Conservation (phyloP, 2,888 invertebrate species). For the Orthosia incerta region DNA sequence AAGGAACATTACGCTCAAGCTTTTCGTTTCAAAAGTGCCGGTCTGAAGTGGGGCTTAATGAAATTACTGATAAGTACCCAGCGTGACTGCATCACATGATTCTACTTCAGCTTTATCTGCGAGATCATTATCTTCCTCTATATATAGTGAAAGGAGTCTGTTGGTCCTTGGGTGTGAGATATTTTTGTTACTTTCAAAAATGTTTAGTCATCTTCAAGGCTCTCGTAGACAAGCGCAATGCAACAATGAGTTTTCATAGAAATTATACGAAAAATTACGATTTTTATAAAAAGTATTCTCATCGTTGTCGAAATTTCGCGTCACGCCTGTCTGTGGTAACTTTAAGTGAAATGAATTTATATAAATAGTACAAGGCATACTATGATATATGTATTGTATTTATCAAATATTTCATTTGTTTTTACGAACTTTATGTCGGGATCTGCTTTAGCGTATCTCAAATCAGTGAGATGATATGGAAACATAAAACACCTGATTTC, state of each 20-base stretch:
- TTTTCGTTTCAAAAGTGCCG: conserved; percentile 56
- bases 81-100: conserved; percentile 60
- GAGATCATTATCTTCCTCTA: conserved; percentile 18
- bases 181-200: conserved; percentile 10
- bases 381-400: too few relatives aligned
- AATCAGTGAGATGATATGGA: background rate
- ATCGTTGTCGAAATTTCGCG: background rate
- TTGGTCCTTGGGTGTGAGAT: conserved; percentile 4
- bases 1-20: conserved; percentile 35
- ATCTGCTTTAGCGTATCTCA: too few relatives aligned
- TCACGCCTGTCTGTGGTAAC: too few relatives aligned
- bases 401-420: too few relatives aligned
- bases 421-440: too few relatives aligned
- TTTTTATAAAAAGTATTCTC: background rate
- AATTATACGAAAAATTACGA: background rate
- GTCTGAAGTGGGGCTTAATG: conserved; percentile 41
- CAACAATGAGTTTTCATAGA: background rate
- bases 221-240: background rate
- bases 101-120: conserved; percentile 53
- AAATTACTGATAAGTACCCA: conserved; percentile 57
- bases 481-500: background rate
- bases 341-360: background rate
- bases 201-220: background rate
- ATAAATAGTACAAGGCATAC: too few relatives aligned
- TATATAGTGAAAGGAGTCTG: conserved; percentile 6